Conservation (phyloP, 2,888 invertebrate species). For the Leucoma salicis region DNA sequence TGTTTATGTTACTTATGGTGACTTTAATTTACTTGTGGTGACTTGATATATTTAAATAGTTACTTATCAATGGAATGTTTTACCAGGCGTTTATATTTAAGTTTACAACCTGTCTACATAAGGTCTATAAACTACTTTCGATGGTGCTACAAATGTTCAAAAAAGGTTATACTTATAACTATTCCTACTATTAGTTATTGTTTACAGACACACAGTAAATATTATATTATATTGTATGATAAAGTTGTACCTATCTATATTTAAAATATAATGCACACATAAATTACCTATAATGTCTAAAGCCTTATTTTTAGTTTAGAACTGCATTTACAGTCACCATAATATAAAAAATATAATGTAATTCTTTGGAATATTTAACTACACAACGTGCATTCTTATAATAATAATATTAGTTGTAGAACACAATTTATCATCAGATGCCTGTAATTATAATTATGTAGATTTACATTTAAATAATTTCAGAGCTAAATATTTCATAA, state of each 20-base stretch:
- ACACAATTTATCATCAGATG: neutral
- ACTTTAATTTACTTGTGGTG: neutral
- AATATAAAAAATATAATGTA: constrained; percentile 28
- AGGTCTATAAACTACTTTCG: constrained; percentile 16
- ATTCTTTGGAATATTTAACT: constrained; percentile 45
- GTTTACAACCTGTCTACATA: constrained; percentile 15
- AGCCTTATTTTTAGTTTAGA: constrained; percentile 10
- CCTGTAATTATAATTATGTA: neutral
- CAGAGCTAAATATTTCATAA: no score
- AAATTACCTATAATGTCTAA: constrained; percentile 38
- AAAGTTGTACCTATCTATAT: constrained; percentile 32
- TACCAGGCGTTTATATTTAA: constrained; percentile 4
- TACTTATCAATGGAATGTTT: neutral
- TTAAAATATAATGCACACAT: constrained; percentile 31
- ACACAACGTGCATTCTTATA: constrained; percentile 21
- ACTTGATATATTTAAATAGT: neutral
- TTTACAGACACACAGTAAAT: constrained; percentile 21
- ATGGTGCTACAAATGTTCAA: constrained; percentile 14
- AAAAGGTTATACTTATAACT: no score
- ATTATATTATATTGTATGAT: constrained; percentile 22
- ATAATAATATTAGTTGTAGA: constrained; percentile 14
- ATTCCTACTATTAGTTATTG: constrained; percentile 11
- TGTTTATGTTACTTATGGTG: neutral
- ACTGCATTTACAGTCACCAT: constrained; percentile 19
- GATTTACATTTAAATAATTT: no score